Conservation (phyloP, 1,140 invertebrate genomes). For the Pemphigus obesinymphae region DNA sequence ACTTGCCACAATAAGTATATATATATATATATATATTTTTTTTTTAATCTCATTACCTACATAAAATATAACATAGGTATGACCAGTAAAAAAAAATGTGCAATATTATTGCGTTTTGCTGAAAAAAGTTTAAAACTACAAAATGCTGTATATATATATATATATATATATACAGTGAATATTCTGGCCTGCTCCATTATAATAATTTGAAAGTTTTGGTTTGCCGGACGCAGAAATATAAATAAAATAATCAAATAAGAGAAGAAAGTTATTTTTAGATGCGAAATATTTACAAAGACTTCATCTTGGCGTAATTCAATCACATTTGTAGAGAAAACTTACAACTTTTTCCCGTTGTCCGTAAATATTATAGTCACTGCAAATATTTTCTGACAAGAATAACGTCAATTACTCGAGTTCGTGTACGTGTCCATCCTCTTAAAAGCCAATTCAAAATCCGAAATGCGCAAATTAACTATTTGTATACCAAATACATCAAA, state of each 20-base stretch:
- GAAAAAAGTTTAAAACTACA: background rate
- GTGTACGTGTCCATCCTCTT: background rate
- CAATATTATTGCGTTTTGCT: background rate
- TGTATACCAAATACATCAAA: no score
- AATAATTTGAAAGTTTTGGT: background rate
- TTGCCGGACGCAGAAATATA: background rate
- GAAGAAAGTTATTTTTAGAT: background rate
- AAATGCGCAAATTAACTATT: no score
- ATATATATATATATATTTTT: no score
- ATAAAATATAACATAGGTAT: no score
- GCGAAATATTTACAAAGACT: constrained; percentile 8
- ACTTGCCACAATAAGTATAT: no score
- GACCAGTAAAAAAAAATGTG: no score
- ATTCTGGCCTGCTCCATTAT: background rate
- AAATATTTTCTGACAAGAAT: background rate
- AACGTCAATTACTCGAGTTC: background rate
- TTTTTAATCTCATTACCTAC: no score
- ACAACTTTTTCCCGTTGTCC: background rate
- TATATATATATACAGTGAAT: no score
- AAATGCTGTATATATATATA: background rate
- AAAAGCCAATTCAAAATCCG: no score
- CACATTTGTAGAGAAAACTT: background rate
- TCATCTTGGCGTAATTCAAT: constrained; percentile 12
- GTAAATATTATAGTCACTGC: background rate
- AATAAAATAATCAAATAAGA: background rate